Evolutionary conservation across 2,888 invertebrate species (phyloP).

Genomic region (Bugula neritina): DNA sequence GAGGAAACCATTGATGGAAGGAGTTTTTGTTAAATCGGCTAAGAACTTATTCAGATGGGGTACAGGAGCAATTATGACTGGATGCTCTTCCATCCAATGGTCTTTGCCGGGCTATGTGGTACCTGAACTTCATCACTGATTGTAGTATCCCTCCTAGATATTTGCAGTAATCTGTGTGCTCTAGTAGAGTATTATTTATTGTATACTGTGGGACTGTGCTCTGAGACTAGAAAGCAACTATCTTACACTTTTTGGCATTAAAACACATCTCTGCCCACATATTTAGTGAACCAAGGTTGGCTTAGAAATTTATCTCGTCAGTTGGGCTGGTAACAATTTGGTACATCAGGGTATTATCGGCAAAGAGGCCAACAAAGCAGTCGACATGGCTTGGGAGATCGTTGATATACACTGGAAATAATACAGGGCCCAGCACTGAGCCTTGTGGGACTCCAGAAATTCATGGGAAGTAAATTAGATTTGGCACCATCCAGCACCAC

Average conservation of each 20-base stretch:
- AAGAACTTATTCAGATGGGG: too few species aligned
- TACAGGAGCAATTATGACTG: too few species aligned
- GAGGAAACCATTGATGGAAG: too few species aligned
- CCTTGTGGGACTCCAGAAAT: not conserved
- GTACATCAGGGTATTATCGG: slow-evolving; percentile 26
- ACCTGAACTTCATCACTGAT: not conserved
- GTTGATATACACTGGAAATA: slow-evolving; percentile 26
- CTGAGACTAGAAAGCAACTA: not conserved
- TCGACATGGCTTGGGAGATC: slow-evolving; percentile 20
- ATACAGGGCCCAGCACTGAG: slow-evolving; percentile 19
- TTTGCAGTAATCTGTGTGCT: not conserved
- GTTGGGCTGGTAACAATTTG: not conserved
- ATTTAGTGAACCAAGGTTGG: slow-evolving; percentile 4
- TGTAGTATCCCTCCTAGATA: not conserved
- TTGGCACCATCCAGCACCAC: not conserved
- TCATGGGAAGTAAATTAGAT: not conserved
- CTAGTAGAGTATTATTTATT: not conserved
- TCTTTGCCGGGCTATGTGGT: not conserved
- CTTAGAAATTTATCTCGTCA: not conserved
- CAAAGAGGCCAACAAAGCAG: slow-evolving; percentile 23
- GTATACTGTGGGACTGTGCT: not conserved
- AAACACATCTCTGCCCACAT: slow-evolving; percentile 15
- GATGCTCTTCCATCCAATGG: too few species aligned
- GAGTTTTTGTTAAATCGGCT: too few species aligned
- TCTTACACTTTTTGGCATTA: slow-evolving; percentile 23